Evolutionary conservation across 2,888 invertebrate genomes (phyloP), one percentile per base, ranked within the genome.

Genomic region (Bursaphelenchus okinawaensis): DNA sequence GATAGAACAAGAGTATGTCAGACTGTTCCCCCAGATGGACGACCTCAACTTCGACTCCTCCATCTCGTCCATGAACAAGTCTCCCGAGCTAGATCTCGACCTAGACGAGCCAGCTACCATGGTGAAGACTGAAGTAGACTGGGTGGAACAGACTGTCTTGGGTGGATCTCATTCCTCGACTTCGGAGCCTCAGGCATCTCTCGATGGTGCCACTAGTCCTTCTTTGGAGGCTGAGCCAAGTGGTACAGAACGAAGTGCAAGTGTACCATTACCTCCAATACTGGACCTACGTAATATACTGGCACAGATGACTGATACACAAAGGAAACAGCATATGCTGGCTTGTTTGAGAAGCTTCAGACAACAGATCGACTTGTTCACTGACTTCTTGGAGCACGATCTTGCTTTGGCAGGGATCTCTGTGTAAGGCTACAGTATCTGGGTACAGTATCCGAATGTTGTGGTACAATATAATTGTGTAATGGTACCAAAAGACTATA

Each of bases 321-420:
- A 59, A 6, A 31, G 60, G 22, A 59, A 59, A 59, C 60, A 27
- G 16, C 22, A 50, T 26, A 24, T 59, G 20, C 52, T 59, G 22
- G 24, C 27, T 26, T 23, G 24, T 24, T 19, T 59, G 19, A 31
- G 60, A n/a, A 59, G 28, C 24, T 59, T 59, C 4, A n/a, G 60
- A n/a, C 60, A 59, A 3, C 60, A 59, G 51, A 59, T 59, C 60
- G 60, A 59, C 28, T 26, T 23, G 24, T 59, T 59, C 22, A 29
- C 27, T 20, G 60, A 59, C 22, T 59, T 59, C 51, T 20, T 59
- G 1, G 51, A 59, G 28, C 60, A 59, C 4, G 60, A 59, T 29
- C 50, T 59, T 1, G 60, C 50, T n/a, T 27, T 59, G n/a, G 26
- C 24, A 1, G 54, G 26, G 4, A 23, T 24, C 12, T 54, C 54